Evolutionary conservation across 2,888 invertebrate species (phyloP).

Genomic region (Atrina japonica): DNA sequence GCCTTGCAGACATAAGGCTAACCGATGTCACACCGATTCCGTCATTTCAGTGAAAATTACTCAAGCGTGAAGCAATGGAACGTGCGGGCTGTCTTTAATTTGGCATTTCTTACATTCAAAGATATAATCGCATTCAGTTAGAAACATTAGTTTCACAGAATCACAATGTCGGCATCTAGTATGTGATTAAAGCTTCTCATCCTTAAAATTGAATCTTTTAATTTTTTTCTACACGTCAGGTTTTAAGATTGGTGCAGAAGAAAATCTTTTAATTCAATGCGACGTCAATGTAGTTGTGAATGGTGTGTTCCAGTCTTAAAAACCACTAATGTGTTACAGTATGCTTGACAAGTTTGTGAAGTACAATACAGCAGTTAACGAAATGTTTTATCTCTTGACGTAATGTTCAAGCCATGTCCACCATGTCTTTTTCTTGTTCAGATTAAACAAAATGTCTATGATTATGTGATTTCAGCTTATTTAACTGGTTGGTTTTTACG

Average conservation of each 20-base stretch:
- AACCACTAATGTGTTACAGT: too few relatives aligned
- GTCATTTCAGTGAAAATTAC: neutral
- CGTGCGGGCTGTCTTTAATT: slow-evolving; percentile 13
- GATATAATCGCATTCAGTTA: slow-evolving; percentile 16
- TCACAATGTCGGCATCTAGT: slow-evolving; percentile 6
- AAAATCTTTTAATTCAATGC: too few relatives aligned
- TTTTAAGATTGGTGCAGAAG: neutral
- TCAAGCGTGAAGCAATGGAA: neutral
- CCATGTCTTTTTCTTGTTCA: too few relatives aligned
- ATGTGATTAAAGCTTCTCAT: slow-evolving; percentile 13
- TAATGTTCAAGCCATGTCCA: too few relatives aligned
- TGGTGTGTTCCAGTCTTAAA: too few relatives aligned
- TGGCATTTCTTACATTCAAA: slow-evolving; percentile 12
- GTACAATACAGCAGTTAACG: too few relatives aligned
- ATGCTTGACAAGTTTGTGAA: too few relatives aligned
- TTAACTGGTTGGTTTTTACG: too few relatives aligned
- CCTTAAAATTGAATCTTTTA: slow-evolving; percentile 22
- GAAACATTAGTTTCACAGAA: slow-evolving; percentile 10
- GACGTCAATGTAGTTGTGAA: too few relatives aligned
- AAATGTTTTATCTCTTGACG: too few relatives aligned
- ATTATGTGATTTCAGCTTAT: too few relatives aligned
- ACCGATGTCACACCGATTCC: slow-evolving; percentile 3
- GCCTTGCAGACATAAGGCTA: neutral
- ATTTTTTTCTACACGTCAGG: slow-evolving; percentile 15
- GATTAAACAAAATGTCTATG: too few relatives aligned